phyloP scores from a whole-genome alignment of 1,140 invertebrate genomes.

The Drosophila asahinai region DNA sequence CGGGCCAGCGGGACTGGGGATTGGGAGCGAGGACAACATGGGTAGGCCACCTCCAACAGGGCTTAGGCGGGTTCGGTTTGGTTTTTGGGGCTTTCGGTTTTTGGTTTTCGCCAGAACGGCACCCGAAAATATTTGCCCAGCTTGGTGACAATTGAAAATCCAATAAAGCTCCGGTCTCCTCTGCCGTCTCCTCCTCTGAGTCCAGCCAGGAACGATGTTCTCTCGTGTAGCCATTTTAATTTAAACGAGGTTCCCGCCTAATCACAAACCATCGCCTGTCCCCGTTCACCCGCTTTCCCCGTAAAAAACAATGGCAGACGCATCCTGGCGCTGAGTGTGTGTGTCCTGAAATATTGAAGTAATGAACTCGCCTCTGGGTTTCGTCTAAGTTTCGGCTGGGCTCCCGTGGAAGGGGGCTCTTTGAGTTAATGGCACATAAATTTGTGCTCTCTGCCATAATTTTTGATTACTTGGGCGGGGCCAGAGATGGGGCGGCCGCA shows the following conservation, averaged over 20 bases:
- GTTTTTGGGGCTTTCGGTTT: constrained; percentile 54
- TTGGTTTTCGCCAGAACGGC: constrained; percentile 38
- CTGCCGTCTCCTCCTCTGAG: background rate
- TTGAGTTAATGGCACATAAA: constrained; percentile 82
- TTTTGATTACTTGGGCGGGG: constrained; percentile 79
- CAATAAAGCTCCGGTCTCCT: constrained; percentile 63
- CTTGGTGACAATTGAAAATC: constrained; percentile 82
- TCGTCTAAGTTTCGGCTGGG: constrained; percentile 41
- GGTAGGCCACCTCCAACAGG: constrained; percentile 40
- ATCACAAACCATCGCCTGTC: constrained; percentile 60
- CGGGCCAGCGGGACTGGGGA: background rate
- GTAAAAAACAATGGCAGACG: constrained; percentile 53
- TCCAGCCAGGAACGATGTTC: constrained; percentile 23
- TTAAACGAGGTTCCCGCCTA: constrained; percentile 77
- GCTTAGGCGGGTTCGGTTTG: constrained; percentile 56
- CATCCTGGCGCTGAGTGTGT: constrained; percentile 45
- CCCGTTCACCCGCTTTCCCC: background rate
- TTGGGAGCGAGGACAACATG: constrained; percentile 6
- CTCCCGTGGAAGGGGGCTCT: constrained; percentile 26
- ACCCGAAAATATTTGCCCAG: constrained; percentile 67
- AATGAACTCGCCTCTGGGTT: constrained; percentile 70
- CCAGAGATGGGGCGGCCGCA: constrained; percentile 3
- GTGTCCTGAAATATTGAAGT: constrained; percentile 77
- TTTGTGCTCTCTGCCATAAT: constrained; percentile 71
- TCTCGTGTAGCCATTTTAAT: constrained; percentile 76